A percentile compares a stretch with the other conserved stretches of the same genome.
These are phyloP conservation scores for Acanthornis magna DNA, from an alignment of 2,797 vertebrate species.

Conservation along the genomic window DNA sequence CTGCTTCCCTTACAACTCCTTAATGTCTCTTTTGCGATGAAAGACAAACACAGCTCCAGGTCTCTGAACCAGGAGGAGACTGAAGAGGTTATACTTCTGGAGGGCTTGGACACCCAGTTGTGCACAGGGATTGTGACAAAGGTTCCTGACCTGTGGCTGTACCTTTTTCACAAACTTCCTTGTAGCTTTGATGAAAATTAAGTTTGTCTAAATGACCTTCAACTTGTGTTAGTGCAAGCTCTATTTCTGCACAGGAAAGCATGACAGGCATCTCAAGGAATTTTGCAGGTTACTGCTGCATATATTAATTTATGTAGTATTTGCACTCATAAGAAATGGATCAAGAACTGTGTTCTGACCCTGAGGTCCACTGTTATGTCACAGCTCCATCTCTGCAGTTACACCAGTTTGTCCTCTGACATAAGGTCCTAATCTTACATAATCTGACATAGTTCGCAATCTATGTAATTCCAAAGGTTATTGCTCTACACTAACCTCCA, in stretches of 20 bases:
- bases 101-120: rapidly evolving
- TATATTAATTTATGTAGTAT: not conserved
- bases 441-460: not conserved
- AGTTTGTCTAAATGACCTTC: not conserved
- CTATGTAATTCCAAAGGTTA: not conserved
- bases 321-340: not conserved
- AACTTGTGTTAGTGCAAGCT: not conserved
- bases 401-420: not conserved
- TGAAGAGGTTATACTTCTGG: not conserved
- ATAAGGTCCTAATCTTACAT: not conserved
- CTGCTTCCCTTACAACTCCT: not conserved
- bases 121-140: not conserved
- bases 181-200: not conserved
- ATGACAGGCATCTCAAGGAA: not conserved
- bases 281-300: not conserved
- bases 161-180: not conserved
- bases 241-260: not conserved
- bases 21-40: not conserved
- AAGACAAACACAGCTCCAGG: not conserved
- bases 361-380: not conserved
- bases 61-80: not conserved
- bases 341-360: not conserved
- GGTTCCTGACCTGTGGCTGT: not conserved
- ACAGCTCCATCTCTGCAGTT: not conserved
- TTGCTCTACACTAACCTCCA: not conserved